A percentile compares a stretch with the other conserved stretches of the same genome.
Conservation (phyloP, 2,888 invertebrate species). For the Pseudococcus viburni region DNA sequence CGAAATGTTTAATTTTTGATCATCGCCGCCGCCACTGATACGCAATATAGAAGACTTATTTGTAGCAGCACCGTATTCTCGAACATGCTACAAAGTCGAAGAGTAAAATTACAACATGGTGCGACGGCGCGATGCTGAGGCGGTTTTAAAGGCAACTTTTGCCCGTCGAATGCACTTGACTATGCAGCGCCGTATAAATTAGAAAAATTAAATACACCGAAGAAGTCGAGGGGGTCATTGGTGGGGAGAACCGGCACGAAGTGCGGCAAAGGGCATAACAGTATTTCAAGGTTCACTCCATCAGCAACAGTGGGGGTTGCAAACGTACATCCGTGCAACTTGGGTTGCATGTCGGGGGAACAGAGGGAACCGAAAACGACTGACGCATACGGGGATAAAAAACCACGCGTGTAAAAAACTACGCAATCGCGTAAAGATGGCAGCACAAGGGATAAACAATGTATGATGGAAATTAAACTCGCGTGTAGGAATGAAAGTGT, state of each 20-base stretch:
- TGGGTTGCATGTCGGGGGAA: conserved; percentile 62
- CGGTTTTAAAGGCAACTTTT: conserved; percentile 52
- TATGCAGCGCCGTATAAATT: conserved; percentile 49
- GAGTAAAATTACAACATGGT: background rate
- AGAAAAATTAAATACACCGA: conserved; percentile 48
- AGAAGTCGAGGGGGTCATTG: conserved; percentile 60
- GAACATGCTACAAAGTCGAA: background rate
- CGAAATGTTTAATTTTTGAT: background rate
- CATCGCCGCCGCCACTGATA: too few species aligned
- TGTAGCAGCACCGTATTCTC: too few species aligned
- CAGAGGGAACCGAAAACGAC: conserved; percentile 56
- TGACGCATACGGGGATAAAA: conserved; percentile 39
- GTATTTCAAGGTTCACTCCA: conserved; percentile 61
- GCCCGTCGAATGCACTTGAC: conserved; percentile 57
- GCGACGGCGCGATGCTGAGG: conserved; percentile 1
- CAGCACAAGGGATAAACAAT: conserved; percentile 59
- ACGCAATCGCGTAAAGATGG: conserved; percentile 65
- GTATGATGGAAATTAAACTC: conserved; percentile 14
- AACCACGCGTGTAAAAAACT: conserved; percentile 59
- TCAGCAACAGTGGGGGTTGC: conserved; percentile 62
- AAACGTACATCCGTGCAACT: conserved; percentile 64
- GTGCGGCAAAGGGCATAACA: conserved; percentile 50
- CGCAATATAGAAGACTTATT: too few species aligned
- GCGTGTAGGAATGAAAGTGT: background rate
- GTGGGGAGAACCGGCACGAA: background rate